Conservation (phyloP, 2,113 vertebrate species). For the Tapirus terrestris region DNA sequence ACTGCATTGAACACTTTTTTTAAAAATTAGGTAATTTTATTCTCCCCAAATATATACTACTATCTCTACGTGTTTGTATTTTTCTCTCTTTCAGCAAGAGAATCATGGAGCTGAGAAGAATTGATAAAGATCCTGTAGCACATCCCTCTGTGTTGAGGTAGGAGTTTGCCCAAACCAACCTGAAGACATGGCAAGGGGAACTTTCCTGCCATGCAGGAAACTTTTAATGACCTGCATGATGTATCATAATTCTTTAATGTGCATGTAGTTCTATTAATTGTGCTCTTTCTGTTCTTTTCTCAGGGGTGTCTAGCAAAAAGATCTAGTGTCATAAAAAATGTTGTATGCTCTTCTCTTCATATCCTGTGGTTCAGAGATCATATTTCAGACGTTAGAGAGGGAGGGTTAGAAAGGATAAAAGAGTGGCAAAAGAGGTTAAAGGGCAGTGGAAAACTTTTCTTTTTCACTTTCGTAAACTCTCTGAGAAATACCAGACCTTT, state of each 20-base stretch:
- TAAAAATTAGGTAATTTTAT: conserved; percentile 23
- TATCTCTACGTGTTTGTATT: background rate
- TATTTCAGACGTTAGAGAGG: conserved; percentile 41
- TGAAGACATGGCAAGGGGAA: background rate
- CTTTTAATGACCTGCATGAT: background rate
- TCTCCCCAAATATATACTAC: background rate
- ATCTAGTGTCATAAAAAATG: conserved; percentile 9
- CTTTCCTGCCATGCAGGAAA: background rate
- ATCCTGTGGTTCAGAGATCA: conserved; percentile 52
- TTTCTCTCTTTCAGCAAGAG: conserved; percentile 43
- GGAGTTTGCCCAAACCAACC: background rate
- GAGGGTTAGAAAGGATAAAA: conserved; percentile 44
- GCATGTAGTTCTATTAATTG: conserved; percentile 50
- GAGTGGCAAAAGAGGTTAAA: conserved; percentile 33
- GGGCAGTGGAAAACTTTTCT: conserved; percentile 61
- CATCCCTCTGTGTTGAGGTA: background rate
- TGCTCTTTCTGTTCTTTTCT: conserved; percentile 5
- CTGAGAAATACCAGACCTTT: conserved; percentile 58
- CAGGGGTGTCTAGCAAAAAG: background rate
- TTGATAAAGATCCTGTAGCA: background rate
- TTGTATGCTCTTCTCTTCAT: conserved; percentile 35
- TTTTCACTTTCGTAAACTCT: conserved; percentile 40
- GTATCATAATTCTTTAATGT: background rate
- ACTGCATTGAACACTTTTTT: background rate
- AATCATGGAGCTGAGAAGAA: background rate